These are phyloP conservation scores for Achlya flavicornis DNA, from an alignment of 2,888 invertebrate species.

Conservation along the genomic window DNA sequence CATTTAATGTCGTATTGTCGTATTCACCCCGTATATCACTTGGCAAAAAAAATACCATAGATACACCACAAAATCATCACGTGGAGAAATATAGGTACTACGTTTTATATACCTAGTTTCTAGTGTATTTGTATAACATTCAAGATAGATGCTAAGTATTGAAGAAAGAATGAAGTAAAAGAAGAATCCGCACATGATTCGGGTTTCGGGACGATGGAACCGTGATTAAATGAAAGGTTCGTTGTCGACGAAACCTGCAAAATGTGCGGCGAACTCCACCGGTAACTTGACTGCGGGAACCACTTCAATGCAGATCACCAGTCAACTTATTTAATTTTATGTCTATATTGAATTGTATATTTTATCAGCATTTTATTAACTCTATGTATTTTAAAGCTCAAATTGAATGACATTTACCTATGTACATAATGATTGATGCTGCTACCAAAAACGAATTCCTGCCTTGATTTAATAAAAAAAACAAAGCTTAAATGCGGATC, in stretches of 20 bases:
- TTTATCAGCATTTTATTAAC: neutral
- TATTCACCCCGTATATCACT: too few relatives aligned
- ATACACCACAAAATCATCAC: too few relatives aligned
- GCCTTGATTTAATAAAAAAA: too few relatives aligned
- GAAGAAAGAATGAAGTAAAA: constrained; percentile 29
- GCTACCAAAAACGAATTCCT: too few relatives aligned
- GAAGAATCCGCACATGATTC: constrained; percentile 88
- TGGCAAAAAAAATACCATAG: neutral
- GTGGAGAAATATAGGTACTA: too few relatives aligned
- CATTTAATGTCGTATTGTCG: too few relatives aligned
- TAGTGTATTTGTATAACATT: neutral
- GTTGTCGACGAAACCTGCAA: constrained; percentile 99
- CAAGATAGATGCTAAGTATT: neutral
- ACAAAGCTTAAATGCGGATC: too few relatives aligned
- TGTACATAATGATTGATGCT: too few relatives aligned
- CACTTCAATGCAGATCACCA: neutral
- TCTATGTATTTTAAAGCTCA: neutral
- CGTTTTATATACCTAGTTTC: neutral
- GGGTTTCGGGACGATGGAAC: constrained; percentile 94
- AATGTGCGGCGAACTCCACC: constrained; percentile 84
- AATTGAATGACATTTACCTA: too few relatives aligned
- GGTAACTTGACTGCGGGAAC: constrained; percentile 16
- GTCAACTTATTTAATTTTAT: neutral
- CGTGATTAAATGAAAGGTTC: constrained; percentile 89
- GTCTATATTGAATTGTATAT: neutral